phyloP scores from a whole-genome alignment of 1,140 invertebrate species.

The Aphidius ervi region DNA sequence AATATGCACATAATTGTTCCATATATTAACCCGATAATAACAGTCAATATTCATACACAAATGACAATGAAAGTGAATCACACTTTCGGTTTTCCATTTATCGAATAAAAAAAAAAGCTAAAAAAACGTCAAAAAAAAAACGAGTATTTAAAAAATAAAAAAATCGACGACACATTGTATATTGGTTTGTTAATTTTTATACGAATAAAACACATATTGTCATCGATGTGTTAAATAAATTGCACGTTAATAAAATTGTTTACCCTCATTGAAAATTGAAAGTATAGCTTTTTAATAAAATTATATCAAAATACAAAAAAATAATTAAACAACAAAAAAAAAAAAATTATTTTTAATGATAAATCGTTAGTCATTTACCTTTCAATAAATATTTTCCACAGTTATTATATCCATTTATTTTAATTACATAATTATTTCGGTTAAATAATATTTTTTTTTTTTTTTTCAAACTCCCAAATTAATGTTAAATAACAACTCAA shows the following conservation, averaged over 20 bases:
- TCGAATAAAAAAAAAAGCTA: conserved; percentile 22
- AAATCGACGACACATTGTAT: conserved; percentile 5
- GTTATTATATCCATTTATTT: conserved; percentile 3
- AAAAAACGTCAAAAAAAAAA: conserved; percentile 15
- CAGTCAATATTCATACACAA: conserved; percentile 15
- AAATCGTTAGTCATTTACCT: conserved; percentile 14
- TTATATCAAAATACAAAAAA: neutral
- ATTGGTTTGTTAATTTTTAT: conserved; percentile 7
- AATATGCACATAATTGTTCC: too few relatives aligned
- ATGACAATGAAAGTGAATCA: conserved; percentile 43
- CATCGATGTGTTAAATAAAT: conserved; percentile 14
- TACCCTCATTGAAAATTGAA: conserved; percentile 19
- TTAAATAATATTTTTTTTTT: conserved; percentile 6
- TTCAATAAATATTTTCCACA: conserved; percentile 7
- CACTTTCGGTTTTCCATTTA: conserved; percentile 33
- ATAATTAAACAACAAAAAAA: neutral
- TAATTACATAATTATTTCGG: conserved; percentile 9
- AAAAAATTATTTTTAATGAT: conserved; percentile 20
- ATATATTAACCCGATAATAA: conserved; percentile 1
- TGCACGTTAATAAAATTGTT: conserved; percentile 21
- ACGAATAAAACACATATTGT: neutral
- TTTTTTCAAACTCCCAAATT: neutral
- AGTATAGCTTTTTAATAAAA: conserved; percentile 21
- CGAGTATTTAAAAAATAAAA: conserved; percentile 13
- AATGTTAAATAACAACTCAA: too few relatives aligned